Evolutionary conservation across 2,113 vertebrate genomes (phyloP), one percentile per base, ranked within the genome.

Genomic region (Sakesphorus luctuosus): DNA sequence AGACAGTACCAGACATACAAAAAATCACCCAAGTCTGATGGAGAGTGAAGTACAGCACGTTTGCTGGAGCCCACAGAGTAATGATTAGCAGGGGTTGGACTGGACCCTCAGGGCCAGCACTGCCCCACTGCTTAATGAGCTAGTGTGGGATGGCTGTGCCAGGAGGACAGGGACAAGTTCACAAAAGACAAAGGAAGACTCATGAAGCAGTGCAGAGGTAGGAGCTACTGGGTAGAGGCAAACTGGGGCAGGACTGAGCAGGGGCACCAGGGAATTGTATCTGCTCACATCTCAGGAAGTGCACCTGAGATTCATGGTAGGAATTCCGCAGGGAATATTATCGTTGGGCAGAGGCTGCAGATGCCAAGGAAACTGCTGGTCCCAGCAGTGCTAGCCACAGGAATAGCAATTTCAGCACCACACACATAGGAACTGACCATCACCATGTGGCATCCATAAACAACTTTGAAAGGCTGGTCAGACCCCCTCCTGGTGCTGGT

Each of bases 1-100:
- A 94, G 95, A 93, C 86, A 88, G 26, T 18, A 43, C 33, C 68
- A 83, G 94, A 87, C 69, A 74, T 29, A 49, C 62, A 73, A 36
- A 89, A 61, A 76, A 87, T 21, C 19, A 73, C 62, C 49, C 58
- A 66, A 40, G 63, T 65, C 78, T 72, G 65, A 91, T 1, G 18
- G 28, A 94, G 44, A 67, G 52, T 24, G 17, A 87, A 67, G 47
- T 35, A 68, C 23, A 61, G 35, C 33, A 61, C 53, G 56, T n/a
- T 35, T 2, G 1, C 47, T 78, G 44, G 18, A 94, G 46, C 38
- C 35, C 69, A 33, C 26, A 26, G 18, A 77, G 50, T 18, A 63
- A 90, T 2, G 33, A 69, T 31, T 8, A 11, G 29, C 1, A 0
- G 29, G 47, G 33, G 20, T 3, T 28, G 52, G 56, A 84, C 1